Evolutionary conservation across 2,797 vertebrate species (phyloP).

Genomic region (Gymnocypris eckloni): DNA sequence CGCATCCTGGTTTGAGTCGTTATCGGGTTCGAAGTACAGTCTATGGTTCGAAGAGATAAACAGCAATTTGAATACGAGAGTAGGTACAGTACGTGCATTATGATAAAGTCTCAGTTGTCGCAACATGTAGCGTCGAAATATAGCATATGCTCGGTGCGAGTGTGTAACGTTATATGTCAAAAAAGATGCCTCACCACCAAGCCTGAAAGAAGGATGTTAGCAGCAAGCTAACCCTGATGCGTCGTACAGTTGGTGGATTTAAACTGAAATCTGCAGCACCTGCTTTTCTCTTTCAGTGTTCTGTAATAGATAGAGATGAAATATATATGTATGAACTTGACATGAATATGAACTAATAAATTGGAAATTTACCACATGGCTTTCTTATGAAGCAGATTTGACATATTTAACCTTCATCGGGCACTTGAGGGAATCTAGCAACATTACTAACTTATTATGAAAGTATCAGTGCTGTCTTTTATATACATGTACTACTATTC

Average conservation of each 20-base stretch:
- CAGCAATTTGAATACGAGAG: background rate
- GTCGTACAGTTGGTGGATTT: background rate
- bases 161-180: background rate
- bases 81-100: constrained; percentile 7
- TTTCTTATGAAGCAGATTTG: background rate
- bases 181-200: background rate
- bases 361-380: background rate
- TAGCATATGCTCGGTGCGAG: background rate
- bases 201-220: constrained; percentile 29
- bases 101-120: background rate
- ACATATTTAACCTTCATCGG: background rate
- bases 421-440: background rate
- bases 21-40: background rate
- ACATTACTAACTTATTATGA: background rate
- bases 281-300: background rate
- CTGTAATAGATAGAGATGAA: background rate
- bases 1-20: background rate
- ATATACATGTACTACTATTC: background rate
- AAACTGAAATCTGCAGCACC: background rate
- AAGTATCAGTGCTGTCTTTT: background rate
- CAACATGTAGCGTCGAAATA: background rate
- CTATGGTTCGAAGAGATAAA: background rate
- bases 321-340: background rate
- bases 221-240: constrained; percentile 29
- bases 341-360: background rate